Evolutionary conservation across 2,797 vertebrate species (phyloP), one percentile per base, ranked within the genome.

Genomic region (Anguilla obscura): DNA sequence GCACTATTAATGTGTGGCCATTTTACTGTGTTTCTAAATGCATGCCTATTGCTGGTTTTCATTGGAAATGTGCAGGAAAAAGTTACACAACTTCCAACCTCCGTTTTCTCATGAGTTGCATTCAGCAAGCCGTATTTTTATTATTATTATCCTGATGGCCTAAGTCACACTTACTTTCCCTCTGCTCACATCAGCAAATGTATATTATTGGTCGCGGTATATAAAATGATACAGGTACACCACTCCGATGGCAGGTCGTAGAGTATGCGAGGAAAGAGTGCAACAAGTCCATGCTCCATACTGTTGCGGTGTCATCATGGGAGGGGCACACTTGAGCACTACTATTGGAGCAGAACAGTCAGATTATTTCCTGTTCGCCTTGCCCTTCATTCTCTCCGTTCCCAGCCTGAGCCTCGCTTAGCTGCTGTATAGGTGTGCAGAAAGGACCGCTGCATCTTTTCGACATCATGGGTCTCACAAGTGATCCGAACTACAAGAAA

Each of bases 401-500:
- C 90, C 89, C 88, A 90, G 63, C 71, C 54, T 87, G n/a, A 0
- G 58, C 90, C 87, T 89, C 93, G 94, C 93, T 95, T 93, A 91
- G 91, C 87, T 30, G 60, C 90, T 88, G 90, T 85, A 66, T 30
- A 90, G 90, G 91, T 86, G 90, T 92, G 91, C 91, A 93, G 89
- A 91, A 89, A 89, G 27, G 91, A 95, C 89, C 91, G 91, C 91
- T 87, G 89, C 89, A 90, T 87, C 76, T 6, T 45, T 89, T 14
- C 56, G 89, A 89, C 93, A 94, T 60, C 89, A 98, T 98, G 97
- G 95, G 94, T 88, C 96, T 98, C 86, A 93, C 94, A 88, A 96
- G 94, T 89, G 95, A 98, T 91, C 95, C 97, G 85, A 94, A 93
- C 91, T 99, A 97, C 93, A 94, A 97, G 91, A 96, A 96, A 90